Conservation (phyloP, 2,113 vertebrate species). For the Tursiops truncatus region DNA sequence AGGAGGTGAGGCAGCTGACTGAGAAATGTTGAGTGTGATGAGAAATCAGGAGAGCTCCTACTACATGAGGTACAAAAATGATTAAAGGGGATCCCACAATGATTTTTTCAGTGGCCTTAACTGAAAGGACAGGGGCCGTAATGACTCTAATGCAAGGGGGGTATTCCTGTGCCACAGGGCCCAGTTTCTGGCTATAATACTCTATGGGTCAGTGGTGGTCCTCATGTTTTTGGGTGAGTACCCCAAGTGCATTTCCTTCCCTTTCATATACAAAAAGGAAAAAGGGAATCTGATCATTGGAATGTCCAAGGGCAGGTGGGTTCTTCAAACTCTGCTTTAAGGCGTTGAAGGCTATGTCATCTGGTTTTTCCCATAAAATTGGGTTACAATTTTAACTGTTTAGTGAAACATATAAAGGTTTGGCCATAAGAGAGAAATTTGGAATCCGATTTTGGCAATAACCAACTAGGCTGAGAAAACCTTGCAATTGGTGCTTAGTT, state of each 20-base stretch:
- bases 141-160: neutral
- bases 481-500: neutral
- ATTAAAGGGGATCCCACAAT: neutral
- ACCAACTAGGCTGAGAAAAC: neutral
- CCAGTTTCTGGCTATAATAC: neutral
- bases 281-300: neutral
- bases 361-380: neutral
- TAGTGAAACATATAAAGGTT: neutral
- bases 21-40: neutral
- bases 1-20: neutral
- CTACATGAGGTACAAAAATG: neutral
- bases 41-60: neutral
- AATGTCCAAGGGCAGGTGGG: neutral
- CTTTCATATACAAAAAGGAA: neutral
- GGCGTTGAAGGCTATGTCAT: neutral
- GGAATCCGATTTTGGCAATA: neutral
- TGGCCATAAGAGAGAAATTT: neutral
- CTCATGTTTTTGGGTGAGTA: neutral
- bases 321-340: neutral
- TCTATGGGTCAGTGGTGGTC: neutral
- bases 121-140: neutral
- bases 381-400: neutral
- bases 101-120: neutral
- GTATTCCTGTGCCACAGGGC: neutral
- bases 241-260: neutral